Evolutionary conservation across 2,113 vertebrate genomes (phyloP).

Genomic region (Aphelocoma coerulescens): DNA sequence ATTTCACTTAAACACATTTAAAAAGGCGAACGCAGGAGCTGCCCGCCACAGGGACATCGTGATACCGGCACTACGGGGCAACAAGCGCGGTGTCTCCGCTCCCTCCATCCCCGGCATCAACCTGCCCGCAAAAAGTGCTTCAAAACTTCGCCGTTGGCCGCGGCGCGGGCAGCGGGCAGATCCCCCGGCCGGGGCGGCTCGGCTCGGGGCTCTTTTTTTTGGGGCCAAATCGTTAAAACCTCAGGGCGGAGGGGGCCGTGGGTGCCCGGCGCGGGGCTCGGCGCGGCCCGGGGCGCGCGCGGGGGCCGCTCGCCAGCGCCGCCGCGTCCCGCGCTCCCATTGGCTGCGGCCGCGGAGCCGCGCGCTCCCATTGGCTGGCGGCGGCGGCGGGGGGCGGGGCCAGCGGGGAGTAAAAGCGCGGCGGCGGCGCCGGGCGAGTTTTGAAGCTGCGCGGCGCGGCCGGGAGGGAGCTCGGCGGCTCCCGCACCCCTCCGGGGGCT

Average conservation of each 20-base stretch:
- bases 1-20: accelerated
- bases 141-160: accelerated
- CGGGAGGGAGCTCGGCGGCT: not conserved
- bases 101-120: not conserved
- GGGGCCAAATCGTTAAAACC: not conserved
- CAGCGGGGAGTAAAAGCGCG: not conserved
- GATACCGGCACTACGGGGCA: no score
- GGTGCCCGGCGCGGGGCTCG: not conserved
- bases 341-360: no score
- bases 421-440: not conserved
- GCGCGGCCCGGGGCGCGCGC: not conserved
- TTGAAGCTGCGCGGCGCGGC: not conserved
- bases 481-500: not conserved
- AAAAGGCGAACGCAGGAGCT: not conserved
- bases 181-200: no score
- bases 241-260: not conserved
- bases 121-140: not conserved
- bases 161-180: not conserved
- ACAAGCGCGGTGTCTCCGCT: not conserved
- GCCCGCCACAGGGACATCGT: accelerated
- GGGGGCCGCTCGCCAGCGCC: no score
- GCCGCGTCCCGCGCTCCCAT: no score
- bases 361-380: not conserved
- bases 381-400: not conserved
- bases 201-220: not conserved